These are phyloP conservation scores for Torymus aiolomorphi DNA, from an alignment of 2,888 invertebrate genomes.

Conservation along the genomic window DNA sequence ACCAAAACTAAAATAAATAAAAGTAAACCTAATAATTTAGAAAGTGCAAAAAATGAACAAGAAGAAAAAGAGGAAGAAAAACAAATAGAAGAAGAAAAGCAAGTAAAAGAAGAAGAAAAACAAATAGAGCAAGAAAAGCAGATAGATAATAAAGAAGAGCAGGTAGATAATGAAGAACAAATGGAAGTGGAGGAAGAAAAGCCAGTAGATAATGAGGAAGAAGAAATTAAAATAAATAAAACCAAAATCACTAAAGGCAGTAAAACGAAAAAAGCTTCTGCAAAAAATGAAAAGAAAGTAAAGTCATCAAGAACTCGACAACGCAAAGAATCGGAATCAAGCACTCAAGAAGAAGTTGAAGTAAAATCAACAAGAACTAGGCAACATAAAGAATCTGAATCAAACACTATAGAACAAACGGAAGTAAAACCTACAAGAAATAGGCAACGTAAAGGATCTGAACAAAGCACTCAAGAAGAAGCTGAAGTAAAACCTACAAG, in stretches of 20 bases:
- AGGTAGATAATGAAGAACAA: constrained; percentile 13
- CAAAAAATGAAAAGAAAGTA: background rate
- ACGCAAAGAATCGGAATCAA: background rate
- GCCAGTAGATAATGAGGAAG: background rate
- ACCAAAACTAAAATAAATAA: constrained; percentile 36
- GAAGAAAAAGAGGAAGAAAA: background rate
- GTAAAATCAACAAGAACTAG: background rate
- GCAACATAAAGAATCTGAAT: constrained; percentile 30
- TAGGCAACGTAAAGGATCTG: constrained; percentile 37
- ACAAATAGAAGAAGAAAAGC: constrained; percentile 51
- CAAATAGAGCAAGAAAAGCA: background rate
- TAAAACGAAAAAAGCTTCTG: too few relatives aligned
- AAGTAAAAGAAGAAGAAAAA: constrained; percentile 12
- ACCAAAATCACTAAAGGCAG: too few relatives aligned
- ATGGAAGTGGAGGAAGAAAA: background rate
- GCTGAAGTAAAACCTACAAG: background rate
- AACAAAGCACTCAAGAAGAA: constrained; percentile 11
- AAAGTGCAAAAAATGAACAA: background rate
- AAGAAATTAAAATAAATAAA: too few relatives aligned
- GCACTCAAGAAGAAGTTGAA: background rate
- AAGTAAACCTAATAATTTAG: background rate
- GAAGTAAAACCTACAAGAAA: background rate
- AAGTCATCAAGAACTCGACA: background rate
- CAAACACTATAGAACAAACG: constrained; percentile 5
- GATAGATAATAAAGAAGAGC: constrained; percentile 19